phyloP scores from a whole-genome alignment of 2,113 vertebrate genomes.

The Amblyornis subalaris region DNA sequence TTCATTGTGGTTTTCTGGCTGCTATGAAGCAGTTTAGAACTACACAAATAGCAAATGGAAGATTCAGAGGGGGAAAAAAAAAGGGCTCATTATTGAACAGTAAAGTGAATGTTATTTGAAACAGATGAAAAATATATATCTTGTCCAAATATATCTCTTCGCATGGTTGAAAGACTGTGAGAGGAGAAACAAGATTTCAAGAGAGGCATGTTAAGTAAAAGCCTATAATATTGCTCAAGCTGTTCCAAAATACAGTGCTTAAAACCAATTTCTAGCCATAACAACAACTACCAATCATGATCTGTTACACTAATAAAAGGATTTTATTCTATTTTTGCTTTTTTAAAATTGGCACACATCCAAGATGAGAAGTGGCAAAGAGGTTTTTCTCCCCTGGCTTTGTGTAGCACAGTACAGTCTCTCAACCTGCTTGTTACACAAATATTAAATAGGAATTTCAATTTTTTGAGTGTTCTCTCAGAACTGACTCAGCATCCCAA shows the following conservation, averaged over 20 bases:
- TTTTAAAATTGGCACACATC: background rate
- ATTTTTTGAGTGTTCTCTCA: background rate
- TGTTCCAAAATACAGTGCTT: background rate
- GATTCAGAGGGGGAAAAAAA: accelerated
- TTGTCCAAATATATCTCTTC: background rate
- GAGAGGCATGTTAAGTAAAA: background rate
- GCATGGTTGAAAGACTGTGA: background rate
- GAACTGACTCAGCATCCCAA: background rate
- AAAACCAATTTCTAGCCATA: background rate
- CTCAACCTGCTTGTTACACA: background rate
- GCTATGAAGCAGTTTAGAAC: background rate
- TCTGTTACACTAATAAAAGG: background rate
- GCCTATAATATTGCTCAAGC: background rate
- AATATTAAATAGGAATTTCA: background rate
- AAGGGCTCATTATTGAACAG: background rate
- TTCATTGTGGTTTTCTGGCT: background rate
- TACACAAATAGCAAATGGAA: background rate
- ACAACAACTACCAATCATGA: background rate
- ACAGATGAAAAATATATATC: background rate
- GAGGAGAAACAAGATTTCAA: background rate
- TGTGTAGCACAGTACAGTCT: background rate
- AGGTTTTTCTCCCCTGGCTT: background rate
- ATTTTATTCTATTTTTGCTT: background rate
- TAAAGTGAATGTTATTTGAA: background rate
- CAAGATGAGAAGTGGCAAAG: background rate